Base-by-base conservation (phyloP, 1,140 invertebrate species). In the Anoplophora glabripennis region DNA sequence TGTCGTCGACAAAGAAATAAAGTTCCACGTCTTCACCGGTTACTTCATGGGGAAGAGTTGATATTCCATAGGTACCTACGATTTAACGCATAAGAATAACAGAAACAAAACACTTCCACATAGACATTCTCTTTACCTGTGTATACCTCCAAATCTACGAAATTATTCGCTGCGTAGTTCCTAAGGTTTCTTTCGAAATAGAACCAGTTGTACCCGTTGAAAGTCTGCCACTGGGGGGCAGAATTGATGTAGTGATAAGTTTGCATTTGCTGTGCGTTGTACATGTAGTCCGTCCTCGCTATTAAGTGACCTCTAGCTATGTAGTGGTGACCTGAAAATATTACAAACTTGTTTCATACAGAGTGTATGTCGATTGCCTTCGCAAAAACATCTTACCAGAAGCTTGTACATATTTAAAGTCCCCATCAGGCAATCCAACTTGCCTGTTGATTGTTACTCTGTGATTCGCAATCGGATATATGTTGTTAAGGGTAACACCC, bases 201-300 rank as follows among this genome's bases (percentile, higher is more conserved):
- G 0, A 78, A 77, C 85, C 86, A 88, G 71, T 87, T 87, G 36
- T 81, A 83, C 46, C 77, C 81, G 61, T 86, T 86, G 58, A 87
- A 82, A 4, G 76, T 78, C 57, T 86, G 83, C 85, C 85, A 88
- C 62, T 84, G 84, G 1, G 84, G 84, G 4, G 80, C 83, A 3
- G 77, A 79, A 67, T 88, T 88, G 11, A 85, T 79, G 68, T 83
- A 88, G 63, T 81, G 81, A 46, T 67, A 75, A 11, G 75, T 75
- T n/a, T 66, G 57, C 1, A 80, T 75, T 66, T 88, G 84, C 41
- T 82, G 81, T 10, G 79, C 69, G 0, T 78, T 83, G 58, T 79
- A 84, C 3, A 86, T 75, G 41, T 80, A 83, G 67, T 88, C 85
- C 33, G 78, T 80, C 67, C 85, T 85, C 37, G 86, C 84, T 0